Base-by-base conservation (phyloP, 2,797 vertebrate species). In the Pitangus sulphuratus region DNA sequence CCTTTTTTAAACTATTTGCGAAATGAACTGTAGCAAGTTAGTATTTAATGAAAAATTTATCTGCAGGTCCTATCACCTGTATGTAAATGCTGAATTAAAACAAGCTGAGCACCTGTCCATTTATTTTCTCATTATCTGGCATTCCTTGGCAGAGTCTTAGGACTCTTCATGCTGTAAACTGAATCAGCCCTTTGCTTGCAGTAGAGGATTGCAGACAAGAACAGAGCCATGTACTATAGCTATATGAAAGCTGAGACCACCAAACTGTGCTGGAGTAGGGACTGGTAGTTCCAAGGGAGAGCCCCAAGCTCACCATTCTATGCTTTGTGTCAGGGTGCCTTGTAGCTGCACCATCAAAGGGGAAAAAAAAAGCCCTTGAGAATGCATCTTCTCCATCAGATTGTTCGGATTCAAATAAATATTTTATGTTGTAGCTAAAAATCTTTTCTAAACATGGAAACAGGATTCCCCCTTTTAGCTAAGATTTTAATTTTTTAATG, bases 141-240 rank as follows among this genome's bases (percentile, higher is more conserved):
- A 44, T 85, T 92, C 44, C 26, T 79, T 75, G 57, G 60, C 89
- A 89, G 74, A 28, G 30, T 28, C 22, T 72, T 68, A 15, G 65
- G 68, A 75, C 61, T 77, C 22, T 33, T 26, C 24, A 22, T 54
- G 48, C 28, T 68, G 31, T 24, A 51, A 83, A 81, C 80, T 40
- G 56, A 94, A 61, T 74, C 77, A 93, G 65, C 66, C n/a, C 40
- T 84, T 91, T 42, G 33, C 53, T 57, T 71, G 80, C 62, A 75
- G 57, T 53, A 42, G 31, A 44, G 24, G 37, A 8, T 24, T 84
- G 35, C 31, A 22, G 33, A 47, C 26, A 54, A 79, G 51, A 39
- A 40, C 48, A 39, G 30, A 57, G 45, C 80, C n/a, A 17, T 57
- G 40, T 84, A 64, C 44, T 68, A 15, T 70, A 64, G n/a, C 44